Percentiles rank a stretch among this genome's conserved stretches.
Conservation (phyloP, 2,797 vertebrate genomes). For the Pseudochirops cupreus region DNA sequence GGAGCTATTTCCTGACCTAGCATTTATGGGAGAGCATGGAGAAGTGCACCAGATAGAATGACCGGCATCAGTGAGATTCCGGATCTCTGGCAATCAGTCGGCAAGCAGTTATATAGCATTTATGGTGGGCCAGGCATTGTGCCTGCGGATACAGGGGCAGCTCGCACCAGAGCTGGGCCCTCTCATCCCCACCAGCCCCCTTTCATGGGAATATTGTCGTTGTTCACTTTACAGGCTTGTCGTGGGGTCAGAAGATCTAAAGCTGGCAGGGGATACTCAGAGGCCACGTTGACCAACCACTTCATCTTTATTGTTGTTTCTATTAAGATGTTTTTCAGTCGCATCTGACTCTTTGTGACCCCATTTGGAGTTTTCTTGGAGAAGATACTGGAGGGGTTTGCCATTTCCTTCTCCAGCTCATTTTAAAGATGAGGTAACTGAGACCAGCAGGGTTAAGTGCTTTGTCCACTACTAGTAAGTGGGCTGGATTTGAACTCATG, state of each 20-base stretch:
- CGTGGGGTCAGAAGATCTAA: too few species aligned
- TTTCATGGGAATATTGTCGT: background rate
- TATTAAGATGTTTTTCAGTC: background rate
- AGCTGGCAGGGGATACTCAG: too few species aligned
- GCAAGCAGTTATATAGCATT: background rate
- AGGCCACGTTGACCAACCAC: too few species aligned
- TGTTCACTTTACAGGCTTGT: background rate
- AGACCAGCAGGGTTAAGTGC: background rate
- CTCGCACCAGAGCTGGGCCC: background rate
- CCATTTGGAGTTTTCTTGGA: too few species aligned
- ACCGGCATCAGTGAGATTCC: too few species aligned
- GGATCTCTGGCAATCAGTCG: too few species aligned
- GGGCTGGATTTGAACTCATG: background rate
- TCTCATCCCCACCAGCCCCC: too few species aligned
- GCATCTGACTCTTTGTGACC: background rate
- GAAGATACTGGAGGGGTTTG: too few species aligned
- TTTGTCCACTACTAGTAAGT: background rate
- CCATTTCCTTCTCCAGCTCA: background rate
- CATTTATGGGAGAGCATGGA: too few species aligned
- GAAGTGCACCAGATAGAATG: too few species aligned
- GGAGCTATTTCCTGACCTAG: too few species aligned
- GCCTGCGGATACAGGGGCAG: too few species aligned
- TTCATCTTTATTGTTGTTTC: background rate
- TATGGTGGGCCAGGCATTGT: background rate
- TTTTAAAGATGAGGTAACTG: background rate